phyloP scores from a whole-genome alignment of 2,113 vertebrate genomes.

The Carassius gibelio region DNA sequence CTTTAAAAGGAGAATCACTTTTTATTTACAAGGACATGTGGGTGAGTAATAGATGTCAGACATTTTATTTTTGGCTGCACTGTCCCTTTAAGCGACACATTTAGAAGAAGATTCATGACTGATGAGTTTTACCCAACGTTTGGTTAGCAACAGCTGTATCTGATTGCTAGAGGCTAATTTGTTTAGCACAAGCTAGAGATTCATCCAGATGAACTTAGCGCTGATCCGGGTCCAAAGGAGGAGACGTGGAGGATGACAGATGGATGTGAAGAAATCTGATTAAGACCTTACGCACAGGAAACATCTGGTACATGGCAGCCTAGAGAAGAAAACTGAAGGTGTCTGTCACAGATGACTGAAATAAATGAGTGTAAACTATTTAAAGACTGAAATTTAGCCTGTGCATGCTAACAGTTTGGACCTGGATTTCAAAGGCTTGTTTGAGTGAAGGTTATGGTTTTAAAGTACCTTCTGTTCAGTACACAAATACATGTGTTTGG shows the following conservation, averaged over 20 bases:
- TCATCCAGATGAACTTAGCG: conserved; percentile 27
- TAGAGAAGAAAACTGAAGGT: conserved; percentile 28
- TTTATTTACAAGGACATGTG: not conserved
- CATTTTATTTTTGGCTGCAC: not conserved
- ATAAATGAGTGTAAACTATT: conserved; percentile 29
- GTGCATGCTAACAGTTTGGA: not conserved
- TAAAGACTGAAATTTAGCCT: not conserved
- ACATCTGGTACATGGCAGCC: conserved; percentile 11
- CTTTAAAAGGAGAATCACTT: too few relatives aligned
- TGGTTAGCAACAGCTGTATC: not conserved
- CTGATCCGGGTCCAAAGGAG: conserved; percentile 12
- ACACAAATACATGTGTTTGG: conserved; percentile 12
- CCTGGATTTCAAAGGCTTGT: conserved; percentile 11
- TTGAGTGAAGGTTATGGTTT: not conserved
- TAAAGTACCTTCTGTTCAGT: conserved; percentile 17
- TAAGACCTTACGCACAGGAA: conserved; percentile 12
- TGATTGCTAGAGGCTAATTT: conserved; percentile 40
- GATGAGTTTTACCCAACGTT: not conserved
- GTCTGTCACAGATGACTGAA: conserved; percentile 30
- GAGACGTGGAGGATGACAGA: conserved; percentile 31
- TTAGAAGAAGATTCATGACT: not conserved
- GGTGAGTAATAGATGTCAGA: not conserved
- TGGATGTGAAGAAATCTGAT: conserved; percentile 33
- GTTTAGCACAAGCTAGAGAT: conserved; percentile 29
- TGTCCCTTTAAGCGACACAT: not conserved